Base-by-base conservation (phyloP, 1,140 invertebrate species). In the Philaenus spumarius region DNA sequence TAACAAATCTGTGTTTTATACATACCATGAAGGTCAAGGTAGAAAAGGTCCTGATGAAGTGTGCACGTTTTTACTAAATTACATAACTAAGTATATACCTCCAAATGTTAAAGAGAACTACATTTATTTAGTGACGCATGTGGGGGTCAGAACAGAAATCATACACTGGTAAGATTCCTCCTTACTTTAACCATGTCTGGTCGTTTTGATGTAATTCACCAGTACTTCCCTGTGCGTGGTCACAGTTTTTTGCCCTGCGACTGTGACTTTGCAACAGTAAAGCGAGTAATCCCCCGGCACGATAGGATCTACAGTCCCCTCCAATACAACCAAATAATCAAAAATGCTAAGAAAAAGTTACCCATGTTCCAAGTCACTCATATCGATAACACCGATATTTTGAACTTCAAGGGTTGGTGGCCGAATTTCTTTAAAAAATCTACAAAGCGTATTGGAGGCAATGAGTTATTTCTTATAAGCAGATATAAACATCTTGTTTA, bases 1-100 rank as follows among this genome's bases (percentile, higher is more conserved):
- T 37, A 43, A 66, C 12, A 64, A 47, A 55, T 24, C 53, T 24
- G 24, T 58, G 34, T 64, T 66, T 58, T 68, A 64, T 55, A 55
- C 54, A 34, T 66, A 69, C 46, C 60, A 65, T 52, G 66, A 69
- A 64, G 64, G 63, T 42, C 7, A 46, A 59, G 67, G 54, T 19
- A 51, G 39, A 7, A 67, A 64, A 55, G 59, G 53, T 15, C 54
- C 60, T 15, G 60, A 68, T 23, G 65, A 68, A 48, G 63, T 68
- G 19, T 64, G 60, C 37, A 51, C 58, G 40, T 62, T 67, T 43
- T 30, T 64, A 43, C 39, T 37, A 11, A 50, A 62, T 7, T 67
- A 64, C 45, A 46, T 58, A 24, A 58, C 11, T 22, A 22, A 35
- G 22, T n/a, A 39, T 24, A 12, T 57, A 14, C 23, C 45, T 17